Evolutionary conservation across 1,140 invertebrate species (phyloP).

Genomic region (Melanaphis sacchari): DNA sequence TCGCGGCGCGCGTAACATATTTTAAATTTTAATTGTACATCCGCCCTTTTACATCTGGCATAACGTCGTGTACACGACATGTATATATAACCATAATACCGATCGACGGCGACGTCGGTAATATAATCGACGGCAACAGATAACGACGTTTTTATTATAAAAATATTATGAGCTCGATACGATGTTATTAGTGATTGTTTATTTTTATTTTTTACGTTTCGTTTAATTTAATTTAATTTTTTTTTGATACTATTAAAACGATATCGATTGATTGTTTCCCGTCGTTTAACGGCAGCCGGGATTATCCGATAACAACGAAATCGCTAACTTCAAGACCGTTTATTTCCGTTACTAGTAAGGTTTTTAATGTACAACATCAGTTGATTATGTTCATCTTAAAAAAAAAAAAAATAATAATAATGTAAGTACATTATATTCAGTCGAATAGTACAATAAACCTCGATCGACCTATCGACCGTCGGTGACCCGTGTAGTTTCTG

Average conservation of each 20-base stretch:
- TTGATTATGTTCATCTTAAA: not conserved
- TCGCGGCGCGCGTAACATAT: not conserved
- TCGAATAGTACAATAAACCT: not conserved
- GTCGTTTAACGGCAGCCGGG: not conserved
- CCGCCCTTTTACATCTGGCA: not conserved
- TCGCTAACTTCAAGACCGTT: not conserved
- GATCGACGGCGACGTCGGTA: not conserved
- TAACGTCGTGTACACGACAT: not conserved
- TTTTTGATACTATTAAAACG: not conserved
- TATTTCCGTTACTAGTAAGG: not conserved
- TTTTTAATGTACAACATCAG: not conserved
- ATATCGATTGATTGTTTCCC: not conserved
- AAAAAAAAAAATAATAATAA: not conserved
- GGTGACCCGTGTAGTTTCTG: not conserved
- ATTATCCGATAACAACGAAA: not conserved
- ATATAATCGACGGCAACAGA: not conserved
- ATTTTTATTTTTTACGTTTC: not conserved
- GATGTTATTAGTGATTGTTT: too few relatives aligned
- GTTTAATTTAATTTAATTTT: too few relatives aligned
- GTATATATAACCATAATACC: not conserved
- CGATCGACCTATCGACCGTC: not conserved
- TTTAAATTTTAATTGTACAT: not conserved
- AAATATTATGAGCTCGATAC: not conserved
- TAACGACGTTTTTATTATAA: not conserved
- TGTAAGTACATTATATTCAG: not conserved